Evolutionary conservation across 2,113 vertebrate species (phyloP), one percentile per base, ranked within the genome.

Genomic region (Tragulus kanchil): DNA sequence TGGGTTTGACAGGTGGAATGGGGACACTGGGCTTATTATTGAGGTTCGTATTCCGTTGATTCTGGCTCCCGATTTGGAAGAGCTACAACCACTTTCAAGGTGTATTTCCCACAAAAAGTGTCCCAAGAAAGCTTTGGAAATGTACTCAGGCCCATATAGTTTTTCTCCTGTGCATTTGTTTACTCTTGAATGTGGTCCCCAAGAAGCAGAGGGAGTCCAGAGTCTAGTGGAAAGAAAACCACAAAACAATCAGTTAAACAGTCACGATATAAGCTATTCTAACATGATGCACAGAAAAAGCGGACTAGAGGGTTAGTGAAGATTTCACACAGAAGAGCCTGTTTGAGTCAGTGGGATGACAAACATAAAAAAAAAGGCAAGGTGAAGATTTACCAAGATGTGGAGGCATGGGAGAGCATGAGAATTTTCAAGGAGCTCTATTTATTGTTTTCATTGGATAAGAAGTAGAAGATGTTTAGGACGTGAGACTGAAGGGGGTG

Each of bases 101-200:
- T 42, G 21, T n/a, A 56, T 62, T 86, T 91, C 67, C 75, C 75
- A 89, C 28, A 89, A 79, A 78, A 61, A 62, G 10, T 52, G 59
- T 69, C 56, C 8, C 28, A 64, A 17, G 26, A 83, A 93, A 95
- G 13, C 81, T 94, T 48, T 96, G 75, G 54, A 92, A 94, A 82
- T 54, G 85, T 77, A 93, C 62, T 64, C 8, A 64, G 45, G 89
- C 15, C 19, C 61, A 59, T 56, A 59, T 52, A 42, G 36, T 6
- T 94, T 79, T 92, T 67, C 62, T 96, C 52, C 21, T 28, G 61
- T 31, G 48, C 1, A 5, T 78, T 93, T 94, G 26, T 85, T 91
- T 94, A 65, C 82, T 64, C n/a, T 85, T 52, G 12, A 31, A 2
- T 69, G 36, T 96, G 67, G 48, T 82, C 26, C 14, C 82, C n/a